Base-by-base conservation (phyloP, 2,113 vertebrate species). In the Balaenoptera acutorostrata region DNA sequence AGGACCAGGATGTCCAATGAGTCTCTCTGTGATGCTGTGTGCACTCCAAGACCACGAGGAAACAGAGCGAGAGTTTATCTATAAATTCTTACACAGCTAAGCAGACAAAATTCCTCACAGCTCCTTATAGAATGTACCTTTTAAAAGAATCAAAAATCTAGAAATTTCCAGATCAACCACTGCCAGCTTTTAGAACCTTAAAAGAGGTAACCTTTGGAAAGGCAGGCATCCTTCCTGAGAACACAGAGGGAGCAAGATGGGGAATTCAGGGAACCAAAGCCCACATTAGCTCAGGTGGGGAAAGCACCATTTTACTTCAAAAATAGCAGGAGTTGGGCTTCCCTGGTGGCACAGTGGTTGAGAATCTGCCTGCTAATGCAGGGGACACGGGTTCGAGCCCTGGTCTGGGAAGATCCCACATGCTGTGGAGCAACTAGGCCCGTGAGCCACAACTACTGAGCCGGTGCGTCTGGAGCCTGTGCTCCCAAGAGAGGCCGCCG, bases 151-250 rank as follows among this genome's bases (percentile, higher is more conserved):
- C 64, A 81, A 93, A 95, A 25, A 66, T 27, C 44, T 55, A 41
- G 74, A 90, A 61, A 81, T 74, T 95, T 81, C 59, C 69, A 95
- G 49, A 92, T 72, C 87, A 94, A 46, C 41, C 49, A 20, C 44
- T 27, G 44, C 69, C 44, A 46, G 68, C 20, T 88, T 94, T 91
- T 20, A 92, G 13, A 96, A 87, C 20, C 83, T 94, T 64, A 57
- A 90, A 80, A 89, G 68, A 61, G 29, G 36, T 36, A 71, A 39
- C 63, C 69, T 93, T 95, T 92, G 64, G n/a, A 95, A 57, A 88
- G 29, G 41, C 3, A 39, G 15, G 23, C 33, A 64, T 33, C 21
- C 31, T 88, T 17, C 33, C 41, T 21, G 5, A 29, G 74, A 72
- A 82, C 41, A 74, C n/a, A 93, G 59, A 68, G n/a, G 2, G 11